phyloP scores from a whole-genome alignment of 2,888 invertebrate species.

The Nephrotoma flavescens region DNA sequence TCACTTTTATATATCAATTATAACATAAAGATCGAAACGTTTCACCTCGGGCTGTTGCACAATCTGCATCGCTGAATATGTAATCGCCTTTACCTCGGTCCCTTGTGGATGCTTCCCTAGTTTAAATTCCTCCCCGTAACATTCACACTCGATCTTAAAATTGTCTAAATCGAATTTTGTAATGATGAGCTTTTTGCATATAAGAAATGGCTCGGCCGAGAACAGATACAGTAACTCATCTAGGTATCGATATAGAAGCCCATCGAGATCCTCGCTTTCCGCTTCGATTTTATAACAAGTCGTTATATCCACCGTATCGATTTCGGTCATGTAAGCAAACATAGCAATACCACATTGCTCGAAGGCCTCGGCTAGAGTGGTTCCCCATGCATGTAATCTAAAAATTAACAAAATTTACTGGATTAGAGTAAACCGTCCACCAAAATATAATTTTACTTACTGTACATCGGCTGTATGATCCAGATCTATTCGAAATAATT shows the following conservation, averaged over 20 bases:
- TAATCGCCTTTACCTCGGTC: conserved; percentile 97
- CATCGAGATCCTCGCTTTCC: conserved; percentile 74
- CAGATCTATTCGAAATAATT: conserved; percentile 49
- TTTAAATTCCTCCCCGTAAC: conserved; percentile 88
- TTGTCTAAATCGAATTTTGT: conserved; percentile 71
- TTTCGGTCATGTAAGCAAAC: conserved; percentile 96
- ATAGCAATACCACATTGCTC: conserved; percentile 91
- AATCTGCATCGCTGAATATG: conserved; percentile 97
- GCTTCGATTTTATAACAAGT: conserved; percentile 73
- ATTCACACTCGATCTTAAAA: conserved; percentile 63
- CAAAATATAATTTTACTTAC: conserved; percentile 45
- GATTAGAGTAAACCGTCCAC: background rate
- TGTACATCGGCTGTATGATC: conserved; percentile 99
- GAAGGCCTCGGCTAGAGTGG: conserved; percentile 72
- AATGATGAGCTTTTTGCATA: conserved; percentile 76
- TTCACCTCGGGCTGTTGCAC: conserved; percentile 54
- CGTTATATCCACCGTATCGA: conserved; percentile 66
- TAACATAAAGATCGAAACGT: conserved; percentile 84
- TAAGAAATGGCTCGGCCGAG: conserved; percentile 78
- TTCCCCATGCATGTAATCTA: conserved; percentile 88
- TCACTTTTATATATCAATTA: conserved; percentile 73
- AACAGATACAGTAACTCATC: conserved; percentile 91
- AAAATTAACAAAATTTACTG: conserved; percentile 1
- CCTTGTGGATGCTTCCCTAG: conserved; percentile 93
- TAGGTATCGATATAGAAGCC: conserved; percentile 80